Conservation (phyloP, 2,797 vertebrate species). For the Trachurus trachurus region DNA sequence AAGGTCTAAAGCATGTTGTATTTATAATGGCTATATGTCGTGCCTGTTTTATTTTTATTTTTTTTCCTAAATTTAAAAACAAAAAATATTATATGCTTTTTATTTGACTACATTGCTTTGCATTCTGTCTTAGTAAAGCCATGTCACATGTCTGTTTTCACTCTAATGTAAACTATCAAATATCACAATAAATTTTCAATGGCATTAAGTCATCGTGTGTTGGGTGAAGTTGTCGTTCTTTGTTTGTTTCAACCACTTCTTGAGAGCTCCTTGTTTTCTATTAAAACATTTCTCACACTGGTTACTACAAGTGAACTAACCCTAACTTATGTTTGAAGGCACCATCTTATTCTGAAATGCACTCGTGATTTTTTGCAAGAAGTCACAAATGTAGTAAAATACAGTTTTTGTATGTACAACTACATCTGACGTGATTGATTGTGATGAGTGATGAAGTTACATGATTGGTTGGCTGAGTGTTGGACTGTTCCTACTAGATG, state of each 20-base stretch:
- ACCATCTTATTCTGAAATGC: too few relatives aligned
- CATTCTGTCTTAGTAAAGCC: slow-evolving; percentile 91
- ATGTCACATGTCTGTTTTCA: slow-evolving; percentile 93
- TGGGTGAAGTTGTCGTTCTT: slow-evolving; percentile 16
- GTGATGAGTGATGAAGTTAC: too few relatives aligned
- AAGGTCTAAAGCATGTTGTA: slow-evolving; percentile 89
- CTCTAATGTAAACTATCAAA: slow-evolving; percentile 94
- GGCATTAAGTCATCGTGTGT: slow-evolving; percentile 75
- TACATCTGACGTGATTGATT: too few relatives aligned
- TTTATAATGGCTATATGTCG: slow-evolving; percentile 87
- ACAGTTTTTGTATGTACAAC: too few relatives aligned
- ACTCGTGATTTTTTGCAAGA: too few relatives aligned
- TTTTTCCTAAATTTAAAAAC: slow-evolving; percentile 78
- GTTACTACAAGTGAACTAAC: too few relatives aligned
- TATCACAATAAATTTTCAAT: slow-evolving; percentile 97
- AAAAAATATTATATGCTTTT: slow-evolving; percentile 79
- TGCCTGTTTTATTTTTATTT: slow-evolving; percentile 88
- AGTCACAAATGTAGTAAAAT: too few relatives aligned
- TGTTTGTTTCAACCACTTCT: not conserved
- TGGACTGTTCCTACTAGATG: too few relatives aligned
- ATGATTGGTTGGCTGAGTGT: too few relatives aligned
- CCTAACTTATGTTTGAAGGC: too few relatives aligned
- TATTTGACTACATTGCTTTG: slow-evolving; percentile 93
- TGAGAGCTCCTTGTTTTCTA: not conserved
- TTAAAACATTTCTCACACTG: too few relatives aligned